Base-by-base conservation (phyloP, 2,113 vertebrate species). In the Nesoenas mayeri region DNA sequence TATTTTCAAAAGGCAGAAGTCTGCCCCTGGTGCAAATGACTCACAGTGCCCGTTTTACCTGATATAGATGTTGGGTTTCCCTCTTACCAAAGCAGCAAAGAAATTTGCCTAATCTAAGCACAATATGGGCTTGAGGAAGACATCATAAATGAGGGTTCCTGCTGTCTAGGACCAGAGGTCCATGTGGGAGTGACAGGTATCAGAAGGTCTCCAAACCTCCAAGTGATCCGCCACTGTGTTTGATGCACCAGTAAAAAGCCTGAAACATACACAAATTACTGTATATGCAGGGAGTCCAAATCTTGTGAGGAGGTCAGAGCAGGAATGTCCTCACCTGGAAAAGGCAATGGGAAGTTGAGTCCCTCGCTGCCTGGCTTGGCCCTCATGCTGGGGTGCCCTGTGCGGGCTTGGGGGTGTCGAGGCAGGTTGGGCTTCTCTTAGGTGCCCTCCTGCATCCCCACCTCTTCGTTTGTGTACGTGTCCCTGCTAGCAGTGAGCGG, bases 381-480 rank as follows among this genome's bases (percentile, higher is more conserved):
- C 29, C 29, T 48, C 2, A 0, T 29, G 17, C 21, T 29, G 18
- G 22, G 26, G 8, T 32, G 24, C 34, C 62, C 48, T 57, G 40
- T 0, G 1, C 60, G 34, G 29, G 17, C 44, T 32, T 1, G 0
- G 12, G 22, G 18, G 12, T 12, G 4, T 12, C 29, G 34, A 21
- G 42, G 17, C 38, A 32, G 16, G 29, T 4, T 31, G 28, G 20
- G 15, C n/a, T 71, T 88, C 47, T 8, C n/a, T 60, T 25, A 40
- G 11, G 47, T 60, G 40, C 38, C 34, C 31, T 54, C 25, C 38
- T 25, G 8, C 7, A 4, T 34, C 25, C 9, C 16, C 18, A 32
- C 6, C 15, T 44, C 42, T 44, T 44, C 7, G 16, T 42, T 34
- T 2, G 0, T 26, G 19, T 21, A 2, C 10, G 0, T 1, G 3